Evolutionary conservation across 2,797 vertebrate species (phyloP).

Genomic region (Brachyalestes nurse): DNA sequence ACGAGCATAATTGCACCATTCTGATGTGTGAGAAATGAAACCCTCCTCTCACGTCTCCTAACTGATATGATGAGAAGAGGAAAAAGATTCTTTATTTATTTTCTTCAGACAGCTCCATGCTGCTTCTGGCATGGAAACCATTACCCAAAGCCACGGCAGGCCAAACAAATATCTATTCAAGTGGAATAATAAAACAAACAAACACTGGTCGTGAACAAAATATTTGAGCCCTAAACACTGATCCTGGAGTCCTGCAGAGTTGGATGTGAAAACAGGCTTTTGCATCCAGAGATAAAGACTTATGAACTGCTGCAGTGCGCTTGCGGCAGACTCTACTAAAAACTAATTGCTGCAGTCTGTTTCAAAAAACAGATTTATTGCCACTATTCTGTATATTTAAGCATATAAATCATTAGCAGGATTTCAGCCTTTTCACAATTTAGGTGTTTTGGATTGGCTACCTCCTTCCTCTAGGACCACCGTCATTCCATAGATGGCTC

Average conservation of each 20-base stretch:
- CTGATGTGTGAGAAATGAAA: conserved; percentile 53
- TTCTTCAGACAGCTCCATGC: conserved; percentile 52
- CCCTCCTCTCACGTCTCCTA: conserved; percentile 40
- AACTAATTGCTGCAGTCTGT: conserved; percentile 53
- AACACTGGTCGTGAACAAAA: conserved; percentile 45
- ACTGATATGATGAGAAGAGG: conserved; percentile 46
- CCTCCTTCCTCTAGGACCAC: conserved; percentile 9
- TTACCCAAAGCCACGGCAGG: conserved; percentile 48
- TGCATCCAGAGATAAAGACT: conserved; percentile 32
- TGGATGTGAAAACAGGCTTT: conserved; percentile 38
- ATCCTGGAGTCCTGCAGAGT: conserved; percentile 39
- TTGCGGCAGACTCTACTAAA: conserved; percentile 45
- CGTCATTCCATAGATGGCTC: conserved; percentile 55
- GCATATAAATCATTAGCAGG: conserved; percentile 47
- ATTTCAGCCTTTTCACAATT: conserved; percentile 33
- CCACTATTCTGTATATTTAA: conserved; percentile 36
- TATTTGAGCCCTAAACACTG: conserved; percentile 52
- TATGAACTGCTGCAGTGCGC: conserved; percentile 37
- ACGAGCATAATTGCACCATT: conserved; percentile 54
- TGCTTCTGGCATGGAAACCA: conserved; percentile 60
- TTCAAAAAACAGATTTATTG: conserved; percentile 53
- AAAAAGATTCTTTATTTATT: conserved; percentile 55
- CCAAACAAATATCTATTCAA: conserved; percentile 62
- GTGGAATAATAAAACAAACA: conserved; percentile 57
- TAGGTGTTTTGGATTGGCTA: conserved; percentile 21